phyloP scores from a whole-genome alignment of 2,888 invertebrate genomes.

The Encarsia formosa region DNA sequence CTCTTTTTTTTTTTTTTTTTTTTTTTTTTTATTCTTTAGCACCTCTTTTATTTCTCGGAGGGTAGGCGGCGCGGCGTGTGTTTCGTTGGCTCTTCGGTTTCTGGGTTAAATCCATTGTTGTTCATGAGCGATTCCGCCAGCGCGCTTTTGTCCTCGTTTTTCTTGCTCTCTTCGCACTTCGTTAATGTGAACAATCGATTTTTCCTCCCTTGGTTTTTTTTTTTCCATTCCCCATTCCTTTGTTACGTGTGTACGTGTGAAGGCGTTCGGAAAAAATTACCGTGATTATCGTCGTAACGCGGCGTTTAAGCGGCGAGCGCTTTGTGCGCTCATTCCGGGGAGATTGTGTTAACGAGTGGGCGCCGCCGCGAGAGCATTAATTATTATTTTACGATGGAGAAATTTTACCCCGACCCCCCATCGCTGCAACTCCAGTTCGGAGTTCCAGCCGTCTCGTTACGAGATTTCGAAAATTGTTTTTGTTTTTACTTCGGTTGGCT shows the following conservation, averaged over 20 bases:
- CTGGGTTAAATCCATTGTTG: conserved; percentile 17
- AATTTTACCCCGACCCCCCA: no score
- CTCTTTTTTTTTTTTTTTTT: neutral
- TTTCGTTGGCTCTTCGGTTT: conserved; percentile 1
- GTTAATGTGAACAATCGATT: conserved; percentile 17
- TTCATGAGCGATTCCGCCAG: conserved; percentile 4
- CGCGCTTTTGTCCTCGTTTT: neutral
- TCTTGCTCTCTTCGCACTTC: conserved; percentile 2
- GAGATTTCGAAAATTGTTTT: no score
- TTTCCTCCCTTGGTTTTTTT: conserved; percentile 1
- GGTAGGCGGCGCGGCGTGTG: no score
- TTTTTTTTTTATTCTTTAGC: neutral
- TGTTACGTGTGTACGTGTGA: neutral
- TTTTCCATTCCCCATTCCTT: neutral
- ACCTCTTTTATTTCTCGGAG: no score
- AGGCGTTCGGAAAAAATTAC: neutral
- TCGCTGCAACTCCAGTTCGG: no score
- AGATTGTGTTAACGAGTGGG: conserved; percentile 11
- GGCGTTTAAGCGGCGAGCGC: no score
- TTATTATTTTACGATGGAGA: no score
- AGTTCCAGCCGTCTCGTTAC: no score
- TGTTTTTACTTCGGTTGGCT: no score
- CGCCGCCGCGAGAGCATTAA: conserved; percentile 1
- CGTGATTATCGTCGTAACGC: conserved; percentile 15
- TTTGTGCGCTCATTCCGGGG: conserved; percentile 13